Evolutionary conservation across 2,113 vertebrate genomes (phyloP), one percentile per base, ranked within the genome.

Genomic region (Thymallus thymallus): DNA sequence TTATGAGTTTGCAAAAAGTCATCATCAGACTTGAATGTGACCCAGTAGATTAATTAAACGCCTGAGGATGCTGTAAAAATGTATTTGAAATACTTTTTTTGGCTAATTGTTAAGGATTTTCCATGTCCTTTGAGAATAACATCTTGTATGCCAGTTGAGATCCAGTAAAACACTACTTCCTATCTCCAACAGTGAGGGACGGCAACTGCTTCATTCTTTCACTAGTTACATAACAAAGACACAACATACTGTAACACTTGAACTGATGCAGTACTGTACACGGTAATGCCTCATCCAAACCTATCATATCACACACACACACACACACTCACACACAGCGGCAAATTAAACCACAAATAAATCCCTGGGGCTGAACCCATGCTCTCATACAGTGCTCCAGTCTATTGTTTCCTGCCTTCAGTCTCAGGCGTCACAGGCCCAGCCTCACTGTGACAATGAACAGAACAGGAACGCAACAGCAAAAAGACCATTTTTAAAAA

Each of bases 401-500:
- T 80, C 32, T 66, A 75, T 23, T 67, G 67, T 69, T 77, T 80
- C 77, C 77, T 69, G 69, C 66, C 69, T 73, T 72, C 69, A 60
- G 63, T 75, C 69, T 74, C 30, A 29, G n/a, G 20, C n/a, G n/a
- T 75, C 68, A 64, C 30, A 29, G n/a, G 20, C n/a, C 56, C 56
- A 22, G 5, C 46, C 16, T 51, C 16, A 20, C 32, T 62, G 32
- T 41, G 77, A 83, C 77, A 75, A 69, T 67, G 71, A 79, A 13
- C 81, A 82, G 77, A 64, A 29, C 32, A 58, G 73, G 60, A 68
- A 63, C 22, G 16, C 6, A 2, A 22, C 55, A 46, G 18, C 63
- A 51, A 63, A 68, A 12, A 18, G 35, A 6, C 3, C 29, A 22
- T 58, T 66, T 23, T 61, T 32, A 16, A 51, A 48, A 65, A 35